These are phyloP conservation scores for Chaetura pelagica DNA, from an alignment of 2,113 vertebrate genomes.

Conservation along the genomic window DNA sequence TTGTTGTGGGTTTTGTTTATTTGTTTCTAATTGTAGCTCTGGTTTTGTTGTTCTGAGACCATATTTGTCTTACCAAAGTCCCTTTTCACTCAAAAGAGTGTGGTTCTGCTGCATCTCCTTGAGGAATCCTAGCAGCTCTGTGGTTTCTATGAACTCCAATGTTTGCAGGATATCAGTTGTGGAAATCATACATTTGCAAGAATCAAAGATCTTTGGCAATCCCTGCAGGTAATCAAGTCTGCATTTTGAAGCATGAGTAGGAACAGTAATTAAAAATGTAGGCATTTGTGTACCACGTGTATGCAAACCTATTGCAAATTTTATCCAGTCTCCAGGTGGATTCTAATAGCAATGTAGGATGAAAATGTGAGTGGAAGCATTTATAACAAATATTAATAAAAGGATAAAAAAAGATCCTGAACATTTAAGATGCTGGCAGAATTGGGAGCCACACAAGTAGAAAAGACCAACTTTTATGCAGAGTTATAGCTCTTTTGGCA, in stretches of 20 bases:
- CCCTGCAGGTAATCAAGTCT: slow-evolving; percentile 17
- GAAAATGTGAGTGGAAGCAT: background rate
- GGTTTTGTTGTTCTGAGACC: background rate
- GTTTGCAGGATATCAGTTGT: slow-evolving; percentile 20
- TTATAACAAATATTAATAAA: background rate
- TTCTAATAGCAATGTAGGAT: background rate
- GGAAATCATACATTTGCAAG: slow-evolving; percentile 6
- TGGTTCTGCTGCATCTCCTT: slow-evolving; percentile 2
- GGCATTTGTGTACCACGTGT: background rate
- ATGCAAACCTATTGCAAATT: background rate
- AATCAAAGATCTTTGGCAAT: background rate
- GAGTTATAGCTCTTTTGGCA: background rate
- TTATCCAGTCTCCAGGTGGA: background rate
- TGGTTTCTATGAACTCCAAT: slow-evolving; percentile 40
- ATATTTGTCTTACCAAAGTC: background rate
- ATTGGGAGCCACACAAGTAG: background rate
- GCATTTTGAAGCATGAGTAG: slow-evolving; percentile 29
- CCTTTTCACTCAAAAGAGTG: slow-evolving; percentile 33
- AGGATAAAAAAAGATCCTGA: background rate
- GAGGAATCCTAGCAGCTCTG: slow-evolving; percentile 7
- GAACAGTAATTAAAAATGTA: background rate
- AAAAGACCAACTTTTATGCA: background rate
- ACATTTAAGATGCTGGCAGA: background rate
- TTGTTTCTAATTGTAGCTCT: background rate
- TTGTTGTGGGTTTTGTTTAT: background rate